phyloP scores from a whole-genome alignment of 2,797 vertebrate genomes.

The Tiaroga cobitis region DNA sequence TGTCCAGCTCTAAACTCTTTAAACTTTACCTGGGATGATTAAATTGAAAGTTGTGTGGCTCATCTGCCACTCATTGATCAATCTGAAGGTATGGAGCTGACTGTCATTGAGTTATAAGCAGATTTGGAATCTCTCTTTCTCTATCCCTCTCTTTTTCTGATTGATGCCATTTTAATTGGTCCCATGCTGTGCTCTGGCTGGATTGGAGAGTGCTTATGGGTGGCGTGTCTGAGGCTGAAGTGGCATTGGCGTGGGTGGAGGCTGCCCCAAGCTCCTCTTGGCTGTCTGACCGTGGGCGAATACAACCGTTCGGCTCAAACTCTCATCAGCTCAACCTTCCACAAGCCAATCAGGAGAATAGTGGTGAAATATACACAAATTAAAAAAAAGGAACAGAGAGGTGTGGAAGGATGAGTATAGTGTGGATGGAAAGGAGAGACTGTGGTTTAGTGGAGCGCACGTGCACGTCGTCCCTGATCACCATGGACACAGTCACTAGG shows the following conservation, averaged over 20 bases:
- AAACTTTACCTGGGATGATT: slow-evolving; percentile 3
- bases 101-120: slow-evolving; percentile 29
- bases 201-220: slow-evolving; percentile 56
- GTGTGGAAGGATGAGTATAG: slow-evolving; percentile 7
- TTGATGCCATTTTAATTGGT: slow-evolving; percentile 53
- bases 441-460: background rate
- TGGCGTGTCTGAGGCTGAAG: slow-evolving; percentile 59
- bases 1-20: background rate
- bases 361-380: slow-evolving; percentile 21
- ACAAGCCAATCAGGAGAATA: slow-evolving; percentile 30
- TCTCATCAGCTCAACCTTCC: slow-evolving; percentile 58
- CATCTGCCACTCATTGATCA: slow-evolving; percentile 29
- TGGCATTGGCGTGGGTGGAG: slow-evolving; percentile 53
- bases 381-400: slow-evolving; percentile 20
- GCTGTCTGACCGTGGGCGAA: slow-evolving; percentile 59
- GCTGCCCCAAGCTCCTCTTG: slow-evolving; percentile 51
- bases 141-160: slow-evolving; percentile 36
- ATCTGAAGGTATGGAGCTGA: background rate
- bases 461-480: background rate
- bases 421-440: slow-evolving; percentile 1
- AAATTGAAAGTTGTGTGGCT: slow-evolving; percentile 19
- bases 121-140: slow-evolving; percentile 49
- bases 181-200: slow-evolving; percentile 45
- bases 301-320: slow-evolving; percentile 39
- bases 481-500: slow-evolving; percentile 45